Percentiles rank a stretch among this genome's conserved stretches.
phyloP scores from a whole-genome alignment of 2,113 vertebrate genomes.

The Phaethon lepturus region DNA sequence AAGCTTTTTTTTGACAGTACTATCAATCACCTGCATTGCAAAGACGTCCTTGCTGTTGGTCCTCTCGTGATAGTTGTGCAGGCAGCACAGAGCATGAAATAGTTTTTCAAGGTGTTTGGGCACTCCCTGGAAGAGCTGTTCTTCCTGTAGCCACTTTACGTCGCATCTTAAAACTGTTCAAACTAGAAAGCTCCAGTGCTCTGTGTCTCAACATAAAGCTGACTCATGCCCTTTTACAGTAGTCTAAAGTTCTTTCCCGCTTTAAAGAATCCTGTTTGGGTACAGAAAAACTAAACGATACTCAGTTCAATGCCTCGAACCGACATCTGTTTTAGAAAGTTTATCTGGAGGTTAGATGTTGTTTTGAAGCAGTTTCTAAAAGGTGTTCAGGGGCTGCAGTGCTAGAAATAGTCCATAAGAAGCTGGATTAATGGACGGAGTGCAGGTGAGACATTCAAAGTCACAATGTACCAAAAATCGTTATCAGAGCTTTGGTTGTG shows the following conservation, averaged over 20 bases:
- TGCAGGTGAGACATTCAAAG: background rate
- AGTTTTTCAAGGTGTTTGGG: background rate
- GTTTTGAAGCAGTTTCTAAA: background rate
- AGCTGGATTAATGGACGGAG: background rate
- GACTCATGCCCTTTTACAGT: background rate
- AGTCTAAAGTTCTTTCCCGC: background rate
- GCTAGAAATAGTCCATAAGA: background rate
- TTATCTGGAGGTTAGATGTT: background rate
- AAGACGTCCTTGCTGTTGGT: background rate
- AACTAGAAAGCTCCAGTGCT: background rate
- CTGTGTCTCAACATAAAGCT: background rate
- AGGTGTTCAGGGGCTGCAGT: background rate
- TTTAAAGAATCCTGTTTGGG: background rate
- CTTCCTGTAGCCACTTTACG: background rate
- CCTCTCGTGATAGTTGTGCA: fast-evolving
- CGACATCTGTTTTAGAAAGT: background rate
- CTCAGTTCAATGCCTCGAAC: fast-evolving
- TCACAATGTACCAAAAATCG: background rate
- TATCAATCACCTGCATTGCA: background rate
- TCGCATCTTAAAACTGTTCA: background rate
- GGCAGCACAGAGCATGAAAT: background rate
- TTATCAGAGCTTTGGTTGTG: background rate
- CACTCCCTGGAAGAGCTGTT: background rate
- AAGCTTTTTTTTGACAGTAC: background rate
- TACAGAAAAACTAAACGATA: background rate